Evolutionary conservation across 2,888 invertebrate species (phyloP).

Genomic region (Erebia palarica): DNA sequence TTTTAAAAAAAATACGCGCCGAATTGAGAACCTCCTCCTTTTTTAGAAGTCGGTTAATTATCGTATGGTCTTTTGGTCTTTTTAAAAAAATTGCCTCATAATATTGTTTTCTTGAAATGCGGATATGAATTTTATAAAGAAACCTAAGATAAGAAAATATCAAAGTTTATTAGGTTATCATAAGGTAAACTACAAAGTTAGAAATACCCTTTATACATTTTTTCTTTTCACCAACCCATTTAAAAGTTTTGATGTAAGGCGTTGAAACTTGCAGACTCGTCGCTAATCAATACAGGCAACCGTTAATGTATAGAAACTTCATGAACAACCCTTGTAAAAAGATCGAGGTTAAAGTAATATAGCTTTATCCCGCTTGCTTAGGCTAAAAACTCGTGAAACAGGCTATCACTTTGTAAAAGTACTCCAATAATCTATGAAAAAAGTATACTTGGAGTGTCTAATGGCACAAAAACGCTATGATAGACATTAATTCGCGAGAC

Average conservation of each 20-base stretch:
- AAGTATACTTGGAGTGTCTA: too few species aligned
- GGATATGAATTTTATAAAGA: too few species aligned
- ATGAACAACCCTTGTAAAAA: slow-evolving; percentile 12
- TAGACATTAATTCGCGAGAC: too few species aligned
- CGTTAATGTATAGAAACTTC: slow-evolving; percentile 8
- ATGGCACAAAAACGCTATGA: too few species aligned
- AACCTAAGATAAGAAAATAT: not conserved
- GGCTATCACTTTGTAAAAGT: too few species aligned
- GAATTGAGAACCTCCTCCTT: too few species aligned
- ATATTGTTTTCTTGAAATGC: too few species aligned
- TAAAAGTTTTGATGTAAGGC: slow-evolving; percentile 17
- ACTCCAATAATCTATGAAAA: too few species aligned
- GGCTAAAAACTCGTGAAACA: not conserved
- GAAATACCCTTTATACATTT: not conserved
- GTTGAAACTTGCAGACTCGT: slow-evolving; percentile 12
- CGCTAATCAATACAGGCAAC: slow-evolving; percentile 14
- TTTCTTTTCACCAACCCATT: not conserved
- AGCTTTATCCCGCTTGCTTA: not conserved
- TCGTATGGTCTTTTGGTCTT: too few species aligned
- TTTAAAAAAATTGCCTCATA: too few species aligned
- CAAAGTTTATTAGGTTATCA: not conserved
- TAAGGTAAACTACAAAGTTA: not conserved
- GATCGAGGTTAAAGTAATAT: not conserved
- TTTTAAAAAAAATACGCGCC: too few species aligned
- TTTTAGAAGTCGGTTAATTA: too few species aligned